Percentiles rank a stretch among this genome's conserved stretches.
Conservation (phyloP, 2,797 vertebrate species). For the Astyanax mexicanus region DNA sequence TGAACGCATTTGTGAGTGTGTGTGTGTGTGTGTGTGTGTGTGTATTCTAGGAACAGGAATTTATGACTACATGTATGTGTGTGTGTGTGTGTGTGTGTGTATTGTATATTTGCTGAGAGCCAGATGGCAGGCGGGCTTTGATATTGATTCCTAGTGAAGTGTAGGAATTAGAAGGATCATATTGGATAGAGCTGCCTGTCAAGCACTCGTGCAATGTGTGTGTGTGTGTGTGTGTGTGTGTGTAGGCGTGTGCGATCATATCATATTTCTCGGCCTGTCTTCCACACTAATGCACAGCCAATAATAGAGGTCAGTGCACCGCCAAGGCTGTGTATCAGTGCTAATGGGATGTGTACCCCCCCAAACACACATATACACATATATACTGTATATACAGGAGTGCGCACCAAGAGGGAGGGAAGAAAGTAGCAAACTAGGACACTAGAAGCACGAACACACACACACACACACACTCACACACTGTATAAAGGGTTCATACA, state of each 20-base stretch:
- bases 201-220: background rate
- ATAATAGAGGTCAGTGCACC: slow-evolving; percentile 50
- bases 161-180: slow-evolving; percentile 51
- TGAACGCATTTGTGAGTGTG: background rate
- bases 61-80: too few relatives aligned
- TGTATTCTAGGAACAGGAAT: too few relatives aligned
- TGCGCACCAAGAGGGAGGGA: background rate
- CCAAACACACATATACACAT: slow-evolving; percentile 26
- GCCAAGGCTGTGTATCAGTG: background rate
- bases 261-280: slow-evolving; percentile 50
- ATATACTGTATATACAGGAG: background rate
- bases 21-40: slow-evolving; percentile 29
- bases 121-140: slow-evolving; percentile 44
- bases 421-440: background rate
- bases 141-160: slow-evolving; percentile 57
- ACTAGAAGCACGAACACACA: background rate
- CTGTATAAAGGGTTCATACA: too few relatives aligned
- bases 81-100: slow-evolving; percentile 4
- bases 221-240: background rate
- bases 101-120: slow-evolving; percentile 28
- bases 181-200: slow-evolving; percentile 46
- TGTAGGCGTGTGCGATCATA: slow-evolving; percentile 18
- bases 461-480: slow-evolving; percentile 11
- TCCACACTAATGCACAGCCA: slow-evolving; percentile 53
- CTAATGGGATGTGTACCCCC: slow-evolving; percentile 12